These are phyloP conservation scores for Eufriesea mexicana DNA, from an alignment of 1,140 invertebrate genomes.

Conservation along the genomic window DNA sequence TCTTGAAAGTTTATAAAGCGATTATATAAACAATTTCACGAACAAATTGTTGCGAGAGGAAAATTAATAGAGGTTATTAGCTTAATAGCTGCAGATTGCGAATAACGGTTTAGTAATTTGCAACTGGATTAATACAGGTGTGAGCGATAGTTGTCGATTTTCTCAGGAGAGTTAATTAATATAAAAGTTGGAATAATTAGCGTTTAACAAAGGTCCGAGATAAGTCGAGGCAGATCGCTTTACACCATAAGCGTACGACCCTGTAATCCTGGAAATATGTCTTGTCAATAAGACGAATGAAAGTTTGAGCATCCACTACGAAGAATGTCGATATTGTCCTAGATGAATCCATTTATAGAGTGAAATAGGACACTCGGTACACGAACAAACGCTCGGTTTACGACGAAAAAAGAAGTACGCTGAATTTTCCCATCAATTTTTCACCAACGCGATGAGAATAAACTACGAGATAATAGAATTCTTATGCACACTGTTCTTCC, in stretches of 20 bases:
- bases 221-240: not conserved
- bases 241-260: not conserved
- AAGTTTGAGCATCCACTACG: not conserved
- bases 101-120: too few relatives aligned
- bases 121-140: too few relatives aligned
- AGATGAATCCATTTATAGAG: not conserved
- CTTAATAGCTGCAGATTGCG: too few relatives aligned
- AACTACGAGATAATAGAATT: not conserved
- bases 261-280: not conserved
- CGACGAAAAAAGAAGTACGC: too few relatives aligned
- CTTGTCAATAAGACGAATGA: conserved; percentile 16
- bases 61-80: too few relatives aligned
- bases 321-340: conserved; percentile 15
- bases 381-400: not conserved
- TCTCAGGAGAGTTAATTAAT: not conserved
- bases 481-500: not conserved
- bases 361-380: not conserved
- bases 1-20: too few relatives aligned
- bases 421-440: not conserved
- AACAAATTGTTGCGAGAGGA: too few relatives aligned
- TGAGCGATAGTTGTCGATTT: not conserved
- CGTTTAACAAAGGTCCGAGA: not conserved
- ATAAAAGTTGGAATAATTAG: not conserved
- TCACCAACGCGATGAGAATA: not conserved
- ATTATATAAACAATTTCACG: too few relatives aligned